These are phyloP conservation scores for Lepidurus couesii DNA, from an alignment of 1,140 invertebrate species.

Conservation along the genomic window DNA sequence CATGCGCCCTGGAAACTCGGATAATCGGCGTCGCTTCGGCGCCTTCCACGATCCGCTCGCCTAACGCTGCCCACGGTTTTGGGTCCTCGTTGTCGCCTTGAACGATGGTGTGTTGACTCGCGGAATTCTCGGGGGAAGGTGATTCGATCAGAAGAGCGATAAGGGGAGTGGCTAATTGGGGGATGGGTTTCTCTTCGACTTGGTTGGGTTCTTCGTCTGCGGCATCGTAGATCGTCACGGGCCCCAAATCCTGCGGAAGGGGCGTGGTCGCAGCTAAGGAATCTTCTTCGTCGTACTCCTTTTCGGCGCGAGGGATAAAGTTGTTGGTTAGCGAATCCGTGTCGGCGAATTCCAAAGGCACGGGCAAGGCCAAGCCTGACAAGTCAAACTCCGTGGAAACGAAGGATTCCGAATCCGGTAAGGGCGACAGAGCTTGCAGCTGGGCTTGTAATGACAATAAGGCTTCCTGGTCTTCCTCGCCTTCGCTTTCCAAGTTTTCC, in stretches of 20 bases:
- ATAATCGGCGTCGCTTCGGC: conserved; percentile 16
- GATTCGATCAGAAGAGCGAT: conserved; percentile 18
- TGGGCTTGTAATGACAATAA: conserved; percentile 37
- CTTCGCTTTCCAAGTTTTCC: conserved; percentile 26
- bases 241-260: background rate
- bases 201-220: conserved; percentile 27
- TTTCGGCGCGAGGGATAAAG: background rate
- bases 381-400: conserved; percentile 27
- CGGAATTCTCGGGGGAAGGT: conserved; percentile 14
- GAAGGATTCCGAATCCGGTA: conserved; percentile 50
- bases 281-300: conserved; percentile 10
- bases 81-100: conserved; percentile 19
- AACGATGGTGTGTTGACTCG: background rate
- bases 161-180: background rate
- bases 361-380: conserved; percentile 50
- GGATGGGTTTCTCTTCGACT: conserved; percentile 33
- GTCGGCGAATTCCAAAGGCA: conserved; percentile 68
- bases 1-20: background rate
- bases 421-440: conserved; percentile 54
- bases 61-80: conserved; percentile 18
- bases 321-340: conserved; percentile 1
- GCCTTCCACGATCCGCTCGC: conserved; percentile 33
- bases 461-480: conserved; percentile 27
- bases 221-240: background rate
- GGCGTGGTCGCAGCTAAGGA: background rate